Evolutionary conservation across 2,888 invertebrate species (phyloP).

Genomic region (Geophilus truncorum): DNA sequence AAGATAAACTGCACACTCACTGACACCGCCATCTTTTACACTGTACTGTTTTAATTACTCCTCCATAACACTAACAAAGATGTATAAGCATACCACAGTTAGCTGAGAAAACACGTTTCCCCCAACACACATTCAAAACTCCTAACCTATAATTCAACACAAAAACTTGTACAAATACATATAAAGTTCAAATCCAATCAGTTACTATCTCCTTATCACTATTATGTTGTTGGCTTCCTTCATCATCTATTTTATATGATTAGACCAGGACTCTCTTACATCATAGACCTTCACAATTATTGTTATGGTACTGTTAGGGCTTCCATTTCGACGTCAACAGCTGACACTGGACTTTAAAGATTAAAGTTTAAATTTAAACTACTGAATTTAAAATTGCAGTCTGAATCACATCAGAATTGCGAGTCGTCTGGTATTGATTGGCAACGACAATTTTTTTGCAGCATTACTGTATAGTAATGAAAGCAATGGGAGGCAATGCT

Average conservation of each 20-base stretch:
- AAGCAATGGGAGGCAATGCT: too few species aligned
- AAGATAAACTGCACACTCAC: not conserved
- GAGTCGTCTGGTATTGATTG: too few species aligned
- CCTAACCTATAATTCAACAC: not conserved
- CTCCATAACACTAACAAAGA: not conserved
- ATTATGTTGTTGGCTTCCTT: not conserved
- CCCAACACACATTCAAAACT: not conserved
- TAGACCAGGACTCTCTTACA: not conserved
- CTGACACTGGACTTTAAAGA: not conserved
- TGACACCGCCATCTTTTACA: not conserved
- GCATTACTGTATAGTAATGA: too few species aligned
- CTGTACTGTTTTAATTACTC: not conserved
- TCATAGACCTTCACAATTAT: not conserved
- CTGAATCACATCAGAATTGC: too few species aligned
- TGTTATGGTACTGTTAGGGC: not conserved
- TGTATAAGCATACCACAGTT: not conserved
- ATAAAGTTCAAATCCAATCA: not conserved
- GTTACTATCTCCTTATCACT: not conserved
- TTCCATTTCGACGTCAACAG: not conserved
- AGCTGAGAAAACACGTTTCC: not conserved
- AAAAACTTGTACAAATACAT: not conserved
- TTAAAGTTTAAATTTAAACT: not conserved
- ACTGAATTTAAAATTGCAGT: too few species aligned
- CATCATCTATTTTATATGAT: not conserved
- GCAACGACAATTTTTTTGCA: too few species aligned